These are phyloP conservation scores for Drosophila seguyi DNA, from an alignment of 1,140 invertebrate genomes.

Conservation along the genomic window DNA sequence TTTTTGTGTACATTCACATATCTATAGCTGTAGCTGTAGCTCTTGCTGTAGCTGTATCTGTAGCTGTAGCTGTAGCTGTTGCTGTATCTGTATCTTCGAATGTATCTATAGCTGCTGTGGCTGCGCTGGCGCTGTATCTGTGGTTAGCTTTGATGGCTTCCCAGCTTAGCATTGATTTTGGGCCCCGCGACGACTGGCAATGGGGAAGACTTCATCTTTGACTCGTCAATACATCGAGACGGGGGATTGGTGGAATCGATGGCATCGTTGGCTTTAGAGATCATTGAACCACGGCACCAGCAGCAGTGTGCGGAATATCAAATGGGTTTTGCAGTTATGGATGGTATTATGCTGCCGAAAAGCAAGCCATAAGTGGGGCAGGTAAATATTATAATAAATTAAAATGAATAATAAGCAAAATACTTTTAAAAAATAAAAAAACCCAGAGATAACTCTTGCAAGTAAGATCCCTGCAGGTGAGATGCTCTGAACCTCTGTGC, in stretches of 20 bases:
- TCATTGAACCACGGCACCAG: conserved; percentile 19
- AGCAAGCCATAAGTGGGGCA: background rate
- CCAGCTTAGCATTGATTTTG: conserved; percentile 50
- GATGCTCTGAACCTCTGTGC: background rate
- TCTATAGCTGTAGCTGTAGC: conserved; percentile 38
- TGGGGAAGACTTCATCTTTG: conserved; percentile 59
- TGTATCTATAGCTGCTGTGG: conserved; percentile 16
- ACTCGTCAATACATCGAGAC: conserved; percentile 20
- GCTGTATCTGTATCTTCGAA: conserved; percentile 44
- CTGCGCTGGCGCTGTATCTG: conserved; percentile 51
- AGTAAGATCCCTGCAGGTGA: background rate
- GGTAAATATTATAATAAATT: background rate
- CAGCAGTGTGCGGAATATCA: conserved; percentile 15
- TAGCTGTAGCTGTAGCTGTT: conserved; percentile 31
- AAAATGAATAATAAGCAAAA: too few species aligned
- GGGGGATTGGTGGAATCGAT: conserved; percentile 46
- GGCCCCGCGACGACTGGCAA: background rate
- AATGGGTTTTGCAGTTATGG: background rate
- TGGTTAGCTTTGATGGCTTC: conserved; percentile 68
- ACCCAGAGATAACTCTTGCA: background rate
- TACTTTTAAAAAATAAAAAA: background rate
- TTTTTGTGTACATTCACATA: conserved; percentile 4
- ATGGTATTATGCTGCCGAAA: background rate
- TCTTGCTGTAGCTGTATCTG: conserved; percentile 17
- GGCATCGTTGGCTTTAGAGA: background rate